Evolutionary conservation across 2,888 invertebrate species (phyloP), one percentile per base, ranked within the genome.

Genomic region (Sisyra terminalis): DNA sequence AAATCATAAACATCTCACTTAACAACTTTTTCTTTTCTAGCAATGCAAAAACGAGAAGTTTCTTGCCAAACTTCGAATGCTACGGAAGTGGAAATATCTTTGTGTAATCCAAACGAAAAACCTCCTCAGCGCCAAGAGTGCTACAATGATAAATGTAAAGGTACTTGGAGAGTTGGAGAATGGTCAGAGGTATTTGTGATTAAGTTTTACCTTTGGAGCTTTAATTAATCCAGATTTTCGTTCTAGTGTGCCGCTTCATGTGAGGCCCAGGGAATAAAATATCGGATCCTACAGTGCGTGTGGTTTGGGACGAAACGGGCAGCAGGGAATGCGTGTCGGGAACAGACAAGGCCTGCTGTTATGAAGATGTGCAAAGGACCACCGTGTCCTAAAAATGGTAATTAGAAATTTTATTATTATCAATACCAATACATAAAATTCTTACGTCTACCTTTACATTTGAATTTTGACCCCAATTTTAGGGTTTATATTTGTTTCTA

Each of bases 211-310:
- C 11, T 37, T 37, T 17, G 8, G 6, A 37, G 37, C 14, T 11
- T 16, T 2, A 3, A 29, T 36, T 8, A 16, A n/a, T 24, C 18
- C 7, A 24, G 10, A 46, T 45, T 47, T 45, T 45, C 49, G 46
- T 59, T 63, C 38, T 61, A 90, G 89, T 96, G 94, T 59, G 75
- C 83, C 50, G 87, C 87, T 15, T 66, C 73, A 0, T 94, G 94
- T 58, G 86, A 81, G 34, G 70, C 73, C 45, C 75, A 77, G 52
- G 93, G 94, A 1, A 78, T 86, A 42, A 85, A 88, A 60, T 88
- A 89, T 57, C 74, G 96, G 51, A 79, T 84, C 50, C 66, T 96
- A 44, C 85, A 86, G 53, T 96, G 96, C 63, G 87, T 93, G 47
- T 97, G 94, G 96, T 80, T 77, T 52, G 80, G 82, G 5, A 83